Evolutionary conservation across 2,113 vertebrate species (phyloP), one percentile per base, ranked within the genome.

Genomic region (Calidris pugnax): DNA sequence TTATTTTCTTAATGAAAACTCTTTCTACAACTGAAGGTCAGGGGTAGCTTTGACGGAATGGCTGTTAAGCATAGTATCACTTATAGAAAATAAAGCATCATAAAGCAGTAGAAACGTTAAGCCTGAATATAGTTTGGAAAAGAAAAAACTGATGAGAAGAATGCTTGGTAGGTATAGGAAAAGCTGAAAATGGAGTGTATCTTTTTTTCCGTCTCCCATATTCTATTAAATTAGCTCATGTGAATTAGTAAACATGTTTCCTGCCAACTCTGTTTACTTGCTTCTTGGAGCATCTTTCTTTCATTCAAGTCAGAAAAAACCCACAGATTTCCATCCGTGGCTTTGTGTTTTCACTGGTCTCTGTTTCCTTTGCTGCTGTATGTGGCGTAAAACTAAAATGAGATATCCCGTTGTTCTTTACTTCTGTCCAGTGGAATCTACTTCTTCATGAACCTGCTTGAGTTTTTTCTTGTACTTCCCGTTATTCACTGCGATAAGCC

Each of bases 161-260:
- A 47, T 28, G 37, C 20, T 77, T 22, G 24, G 60, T 67, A 33
- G 24, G 43, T 68, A 48, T 45, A 64, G 33, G 21, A 74, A 87
- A 82, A 79, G 12, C 50, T 94, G 50, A 82, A 93, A 81, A 53
- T 50, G 14, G 18, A 50, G 51, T 47, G 10, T 62, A 43, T 51
- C 18, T 53, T 90, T 88, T 51, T 90, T 84, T 74, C 47, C 4
- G 1, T 73, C 9, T 33, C 14, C n/a, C 23, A 35, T 26, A 71
- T 86, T 77, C 93, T 60, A 84, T 93, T 92, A 68, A 95, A 96
- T 88, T 95, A 94, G 5, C 47, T 80, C 30, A 78, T 56, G 22
- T 63, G 91, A 93, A 93, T 93, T 91, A 91, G 50, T 55, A 59
- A 93, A 86, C 14, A 63, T 4, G 10, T 57, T 88, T 96, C 53